These are phyloP conservation scores for Nothura maculosa DNA, from an alignment of 2,797 vertebrate species.

Conservation along the genomic window DNA sequence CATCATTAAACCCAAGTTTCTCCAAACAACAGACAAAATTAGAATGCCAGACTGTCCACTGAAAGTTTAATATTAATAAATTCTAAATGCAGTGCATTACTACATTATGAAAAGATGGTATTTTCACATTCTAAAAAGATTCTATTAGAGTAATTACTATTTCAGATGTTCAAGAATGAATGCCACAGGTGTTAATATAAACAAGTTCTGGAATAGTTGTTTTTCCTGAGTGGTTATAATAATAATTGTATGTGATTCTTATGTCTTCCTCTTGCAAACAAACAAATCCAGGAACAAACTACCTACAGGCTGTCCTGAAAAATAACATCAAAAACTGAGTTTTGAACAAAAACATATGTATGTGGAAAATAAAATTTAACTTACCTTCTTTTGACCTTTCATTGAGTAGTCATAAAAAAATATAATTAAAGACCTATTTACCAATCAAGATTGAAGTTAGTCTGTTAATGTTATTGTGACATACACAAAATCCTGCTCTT, in stretches of 20 bases:
- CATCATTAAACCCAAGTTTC: constrained; percentile 3
- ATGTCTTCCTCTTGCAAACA: background rate
- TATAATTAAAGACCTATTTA: background rate
- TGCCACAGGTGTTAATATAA: background rate
- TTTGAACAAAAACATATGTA: background rate
- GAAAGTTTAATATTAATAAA: background rate
- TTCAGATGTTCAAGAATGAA: background rate
- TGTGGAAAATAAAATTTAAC: background rate
- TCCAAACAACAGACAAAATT: constrained; percentile 33
- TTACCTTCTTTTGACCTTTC: background rate
- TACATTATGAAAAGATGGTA: background rate
- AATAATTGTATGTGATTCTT: background rate
- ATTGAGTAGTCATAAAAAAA: background rate
- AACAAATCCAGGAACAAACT: background rate
- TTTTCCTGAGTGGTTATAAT: background rate
- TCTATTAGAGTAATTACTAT: background rate
- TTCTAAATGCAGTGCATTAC: fast-evolving
- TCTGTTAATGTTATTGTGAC: background rate
- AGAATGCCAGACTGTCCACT: background rate
- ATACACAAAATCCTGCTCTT: background rate
- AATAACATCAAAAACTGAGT: background rate
- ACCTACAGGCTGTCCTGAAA: background rate
- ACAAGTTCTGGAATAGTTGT: background rate
- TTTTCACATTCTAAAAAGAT: background rate
- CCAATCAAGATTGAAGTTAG: background rate